Base-by-base conservation (phyloP, 2,888 invertebrate genomes). In the Lagria hirta region DNA sequence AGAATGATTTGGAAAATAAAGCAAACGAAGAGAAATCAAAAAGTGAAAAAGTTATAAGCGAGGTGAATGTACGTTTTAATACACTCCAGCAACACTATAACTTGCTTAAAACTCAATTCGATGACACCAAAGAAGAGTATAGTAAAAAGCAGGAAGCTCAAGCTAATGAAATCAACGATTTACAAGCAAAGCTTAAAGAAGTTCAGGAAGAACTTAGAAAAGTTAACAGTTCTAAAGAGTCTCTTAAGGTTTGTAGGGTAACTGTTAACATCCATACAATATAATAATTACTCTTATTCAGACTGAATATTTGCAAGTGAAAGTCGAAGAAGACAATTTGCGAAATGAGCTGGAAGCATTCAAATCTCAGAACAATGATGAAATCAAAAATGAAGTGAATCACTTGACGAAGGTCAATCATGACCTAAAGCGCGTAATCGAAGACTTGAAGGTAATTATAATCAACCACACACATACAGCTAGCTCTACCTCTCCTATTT, bases 1-100 rank as follows among this genome's bases (percentile, higher is more conserved):
- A 74, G 56, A 73, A 72, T 20, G 73, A 74, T 32, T 72, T 77
- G 23, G 74, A 74, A 55, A 54, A 51, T 27, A 72, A 72, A 56
- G 52, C 75, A 30, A 73, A 75, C 42, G 77, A 76, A 43, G 75
- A 78, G 32, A 73, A 71, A 50, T 66, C 69, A 16, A 68, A 70
- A 45, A 69, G 73, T 52, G 73, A 77, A 46, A 78, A 78, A 51
- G 68, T 72, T 20, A 64, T 73, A 32, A 65, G 73, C 37, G 74
- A 79, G 55, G 65, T 73, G 33, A 69, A 76, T 58, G 66, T 76
- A 53, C 74, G 76, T 51, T 78, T 75, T 52, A 74, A 73, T 21
- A 75, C 77, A 3, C 61, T 80, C 34, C 73, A 79, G 48, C 78
- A 78, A 51, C 75, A 77, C 48, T 76, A 74, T 52, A 78, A 77